Evolutionary conservation across 2,113 vertebrate genomes (phyloP).

Genomic region (Poecilia latipinna): DNA sequence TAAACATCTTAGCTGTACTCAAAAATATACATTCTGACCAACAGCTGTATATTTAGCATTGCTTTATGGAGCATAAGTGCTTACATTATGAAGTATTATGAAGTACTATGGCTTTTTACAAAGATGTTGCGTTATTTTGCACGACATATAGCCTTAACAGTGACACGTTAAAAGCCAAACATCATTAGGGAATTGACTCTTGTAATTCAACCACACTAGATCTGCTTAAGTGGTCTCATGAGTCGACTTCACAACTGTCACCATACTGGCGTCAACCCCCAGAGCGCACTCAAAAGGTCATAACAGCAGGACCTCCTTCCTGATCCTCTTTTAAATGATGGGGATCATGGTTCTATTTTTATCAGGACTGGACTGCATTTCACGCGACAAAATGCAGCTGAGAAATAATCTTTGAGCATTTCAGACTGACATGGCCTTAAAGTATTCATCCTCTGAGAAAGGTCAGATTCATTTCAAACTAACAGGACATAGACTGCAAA

Average conservation of each 20-base stretch:
- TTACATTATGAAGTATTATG: too few species aligned
- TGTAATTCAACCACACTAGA: constrained; percentile 18
- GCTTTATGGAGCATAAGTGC: too few species aligned
- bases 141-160: not conserved
- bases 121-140: not conserved
- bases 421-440: constrained; percentile 14
- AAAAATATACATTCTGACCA: too few species aligned
- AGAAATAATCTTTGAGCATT: constrained; percentile 56
- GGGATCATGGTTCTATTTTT: constrained; percentile 59
- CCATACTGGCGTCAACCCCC: constrained; percentile 33
- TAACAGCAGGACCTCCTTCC: constrained; percentile 50
- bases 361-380: constrained; percentile 31
- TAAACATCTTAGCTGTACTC: too few species aligned
- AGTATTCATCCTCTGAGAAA: constrained; percentile 16
- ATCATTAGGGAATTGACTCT: not conserved
- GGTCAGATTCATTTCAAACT: constrained; percentile 20
- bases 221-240: constrained; percentile 18
- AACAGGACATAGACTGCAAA: not conserved
- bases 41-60: too few species aligned
- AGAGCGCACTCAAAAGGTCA: constrained; percentile 44
- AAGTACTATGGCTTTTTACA: not conserved
- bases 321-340: constrained; percentile 66
- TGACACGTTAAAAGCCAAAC: constrained; percentile 1
- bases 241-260: constrained; percentile 20
- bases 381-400: constrained; percentile 39